A percentile compares a stretch with the other conserved stretches of the same genome.
These are phyloP conservation scores for Disparrhopalites patrizii DNA, from an alignment of 2,888 invertebrate species.

Conservation along the genomic window DNA sequence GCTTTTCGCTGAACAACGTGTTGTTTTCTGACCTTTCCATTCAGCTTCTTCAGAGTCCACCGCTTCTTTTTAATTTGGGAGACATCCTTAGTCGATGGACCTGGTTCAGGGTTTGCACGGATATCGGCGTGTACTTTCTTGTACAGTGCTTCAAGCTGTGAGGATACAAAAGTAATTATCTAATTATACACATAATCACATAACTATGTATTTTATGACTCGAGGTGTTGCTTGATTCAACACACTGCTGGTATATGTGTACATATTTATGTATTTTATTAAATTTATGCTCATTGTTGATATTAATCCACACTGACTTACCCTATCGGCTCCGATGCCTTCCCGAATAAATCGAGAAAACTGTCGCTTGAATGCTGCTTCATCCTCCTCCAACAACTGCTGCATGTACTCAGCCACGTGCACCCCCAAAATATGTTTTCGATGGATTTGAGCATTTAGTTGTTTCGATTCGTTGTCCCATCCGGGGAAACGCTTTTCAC, in stretches of 20 bases:
- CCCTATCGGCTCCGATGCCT: slow-evolving; percentile 82
- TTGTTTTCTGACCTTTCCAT: slow-evolving; percentile 83
- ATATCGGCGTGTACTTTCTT: slow-evolving; percentile 93
- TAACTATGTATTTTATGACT: no score
- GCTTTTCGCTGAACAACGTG: slow-evolving; percentile 92
- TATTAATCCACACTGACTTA: slow-evolving; percentile 56
- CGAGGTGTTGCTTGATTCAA: no score
- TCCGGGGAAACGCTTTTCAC: slow-evolving; percentile 96
- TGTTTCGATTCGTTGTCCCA: slow-evolving; percentile 89
- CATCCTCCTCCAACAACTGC: slow-evolving; percentile 85
- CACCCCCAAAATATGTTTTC: slow-evolving; percentile 93
- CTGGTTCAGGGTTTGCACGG: slow-evolving; percentile 70
- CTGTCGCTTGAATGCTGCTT: slow-evolving; percentile 95
- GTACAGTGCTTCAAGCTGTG: slow-evolving; percentile 85
- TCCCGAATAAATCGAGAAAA: slow-evolving; percentile 93
- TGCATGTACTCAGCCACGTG: slow-evolving; percentile 99
- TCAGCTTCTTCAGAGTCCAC: slow-evolving; percentile 87
- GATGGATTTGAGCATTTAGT: slow-evolving; percentile 93
- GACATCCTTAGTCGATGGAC: slow-evolving; percentile 55
- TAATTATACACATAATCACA: no score
- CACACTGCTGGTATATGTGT: no score
- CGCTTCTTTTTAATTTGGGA: slow-evolving; percentile 62
- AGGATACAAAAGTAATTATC: no score
- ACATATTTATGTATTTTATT: no score
- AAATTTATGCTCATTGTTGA: no score